Percentiles rank a stretch among this genome's conserved stretches.
phyloP scores from a whole-genome alignment of 1,140 invertebrate genomes.

The silkworm (Bombyx mori) region DNA sequence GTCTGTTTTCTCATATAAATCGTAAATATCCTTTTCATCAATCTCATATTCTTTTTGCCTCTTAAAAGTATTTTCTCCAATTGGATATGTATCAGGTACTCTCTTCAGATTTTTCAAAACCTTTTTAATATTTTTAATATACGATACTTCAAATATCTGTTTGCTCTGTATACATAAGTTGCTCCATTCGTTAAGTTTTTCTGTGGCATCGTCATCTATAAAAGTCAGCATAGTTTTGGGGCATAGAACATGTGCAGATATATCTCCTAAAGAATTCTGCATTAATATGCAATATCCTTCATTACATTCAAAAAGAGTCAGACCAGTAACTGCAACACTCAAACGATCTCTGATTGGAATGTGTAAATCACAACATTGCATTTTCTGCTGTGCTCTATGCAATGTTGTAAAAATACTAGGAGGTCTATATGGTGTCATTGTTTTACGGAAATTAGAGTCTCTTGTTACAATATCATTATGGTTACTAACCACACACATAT shows the following conservation, averaged over 20 bases:
- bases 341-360: constrained; percentile 41
- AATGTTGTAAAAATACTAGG: constrained; percentile 39
- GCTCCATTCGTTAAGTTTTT: constrained; percentile 44
- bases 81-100: constrained; percentile 30
- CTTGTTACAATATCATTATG: constrained; percentile 27
- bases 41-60: constrained; percentile 19
- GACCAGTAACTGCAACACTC: constrained; percentile 32
- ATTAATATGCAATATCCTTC: constrained; percentile 44
- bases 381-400: constrained; percentile 31
- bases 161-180: constrained; percentile 22
- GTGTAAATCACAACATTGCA: constrained; percentile 38
- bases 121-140: constrained; percentile 31
- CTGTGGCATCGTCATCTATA: constrained; percentile 34
- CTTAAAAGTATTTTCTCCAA: constrained; percentile 14
- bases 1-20: constrained; percentile 42
- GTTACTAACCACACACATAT: constrained; percentile 48
- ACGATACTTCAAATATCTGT: constrained; percentile 37
- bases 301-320: constrained; percentile 27
- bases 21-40: constrained; percentile 35
- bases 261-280: constrained; percentile 52
- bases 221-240: constrained; percentile 41
- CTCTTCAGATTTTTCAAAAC: constrained; percentile 40
- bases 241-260: constrained; percentile 43
- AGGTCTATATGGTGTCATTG: constrained; percentile 45
- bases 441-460: constrained; percentile 21